A percentile compares a stretch with the other conserved stretches of the same genome.
These are phyloP conservation scores for Hemiprocne comata DNA, from an alignment of 2,113 vertebrate species.

Conservation along the genomic window DNA sequence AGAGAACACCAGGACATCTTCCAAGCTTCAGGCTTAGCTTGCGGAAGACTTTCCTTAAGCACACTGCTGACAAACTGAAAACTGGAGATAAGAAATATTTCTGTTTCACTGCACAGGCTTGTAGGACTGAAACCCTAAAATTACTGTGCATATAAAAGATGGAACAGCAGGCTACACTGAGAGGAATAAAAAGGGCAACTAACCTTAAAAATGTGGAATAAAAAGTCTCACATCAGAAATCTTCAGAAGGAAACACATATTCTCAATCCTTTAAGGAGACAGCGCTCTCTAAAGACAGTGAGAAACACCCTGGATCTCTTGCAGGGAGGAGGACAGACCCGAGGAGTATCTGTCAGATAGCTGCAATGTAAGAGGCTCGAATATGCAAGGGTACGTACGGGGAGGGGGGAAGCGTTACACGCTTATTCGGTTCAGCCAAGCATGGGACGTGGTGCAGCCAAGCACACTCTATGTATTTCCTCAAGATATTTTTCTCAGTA, in stretches of 20 bases:
- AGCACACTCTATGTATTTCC: neutral
- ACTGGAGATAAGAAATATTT: constrained; percentile 28
- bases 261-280: neutral
- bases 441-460: neutral
- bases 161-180: neutral
- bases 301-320: neutral
- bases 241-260: neutral
- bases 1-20: neutral
- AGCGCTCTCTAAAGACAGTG: neutral
- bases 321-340: neutral
- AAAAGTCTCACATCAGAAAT: neutral
- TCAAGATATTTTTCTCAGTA: neutral
- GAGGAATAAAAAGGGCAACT: constrained; percentile 52
- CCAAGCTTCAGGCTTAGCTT: constrained; percentile 10
- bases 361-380: neutral
- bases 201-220: constrained; percentile 38
- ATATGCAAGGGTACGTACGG: neutral
- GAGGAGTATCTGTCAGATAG: neutral
- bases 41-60: constrained; percentile 21
- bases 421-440: neutral
- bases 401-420: neutral
- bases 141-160: neutral
- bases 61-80: constrained; percentile 13
- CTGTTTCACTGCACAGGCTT: constrained; percentile 6
- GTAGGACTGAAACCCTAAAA: constrained; percentile 31